Evolutionary conservation across 2,888 invertebrate species (phyloP).

Genomic region (Yponomeuta evonymella): DNA sequence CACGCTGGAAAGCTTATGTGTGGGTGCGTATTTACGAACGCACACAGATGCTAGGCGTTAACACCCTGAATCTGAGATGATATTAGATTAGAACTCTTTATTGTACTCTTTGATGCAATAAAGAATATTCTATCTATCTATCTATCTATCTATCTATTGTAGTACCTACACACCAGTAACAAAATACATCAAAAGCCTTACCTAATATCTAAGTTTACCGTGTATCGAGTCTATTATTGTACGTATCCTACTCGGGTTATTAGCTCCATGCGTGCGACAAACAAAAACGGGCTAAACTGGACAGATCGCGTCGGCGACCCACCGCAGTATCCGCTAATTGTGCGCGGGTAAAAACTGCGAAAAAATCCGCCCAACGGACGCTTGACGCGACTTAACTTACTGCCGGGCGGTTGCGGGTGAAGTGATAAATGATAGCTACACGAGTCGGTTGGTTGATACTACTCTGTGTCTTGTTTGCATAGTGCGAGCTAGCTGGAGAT

Average conservation of each 20-base stretch:
- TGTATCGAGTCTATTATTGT: no score
- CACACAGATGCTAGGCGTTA: no score
- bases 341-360: slow-evolving; percentile 7
- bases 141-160: no score
- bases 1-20: no score
- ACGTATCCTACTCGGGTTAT: neutral
- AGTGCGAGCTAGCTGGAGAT: neutral
- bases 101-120: no score
- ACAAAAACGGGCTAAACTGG: slow-evolving; percentile 8
- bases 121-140: no score
- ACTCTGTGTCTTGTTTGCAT: neutral
- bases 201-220: no score
- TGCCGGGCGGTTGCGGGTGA: neutral
- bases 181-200: no score
- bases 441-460: neutral
- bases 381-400: neutral
- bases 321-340: slow-evolving; percentile 11
- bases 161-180: no score
- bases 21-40: no score
- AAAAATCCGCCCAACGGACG: neutral
- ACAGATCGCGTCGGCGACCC: slow-evolving; percentile 1
- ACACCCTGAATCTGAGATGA: no score
- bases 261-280: neutral
- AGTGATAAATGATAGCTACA: neutral
- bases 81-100: no score